Base-by-base conservation (phyloP, 2,113 vertebrate genomes). In the Leptodactylus fuscus region DNA sequence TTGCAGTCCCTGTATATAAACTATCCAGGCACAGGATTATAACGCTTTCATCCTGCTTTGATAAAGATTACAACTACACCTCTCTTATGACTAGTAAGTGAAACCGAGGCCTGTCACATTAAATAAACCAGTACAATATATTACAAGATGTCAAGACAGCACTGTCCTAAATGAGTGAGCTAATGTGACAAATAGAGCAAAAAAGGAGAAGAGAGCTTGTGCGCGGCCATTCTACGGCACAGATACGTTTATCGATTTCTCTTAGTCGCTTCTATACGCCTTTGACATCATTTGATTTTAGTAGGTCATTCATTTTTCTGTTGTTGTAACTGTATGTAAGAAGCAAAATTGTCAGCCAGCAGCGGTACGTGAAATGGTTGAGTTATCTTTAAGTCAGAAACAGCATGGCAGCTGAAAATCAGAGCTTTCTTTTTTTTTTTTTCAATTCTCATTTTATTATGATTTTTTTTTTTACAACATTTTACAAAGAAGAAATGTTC, bases 201-300 rank as follows among this genome's bases (percentile, higher is more conserved):
- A 38, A 70, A 49, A 77, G 24, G 15, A 74, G 27, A 48, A 83
- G 55, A 85, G 62, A 69, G 46, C 18, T 44, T 58, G 58, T 69
- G 73, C 83, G 55, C 41, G n/a, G 36, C 51, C 74, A 55, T 69
- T 70, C 79, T 49, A 58, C 84, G 65, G 51, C 29, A 58, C n/a
- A 76, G 81, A 77, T 87, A 87, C 69, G 38, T 41, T 12, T 85
- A 85, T 85, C 51, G 83, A 85, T 85, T 76, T 79, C 29, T 69
- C 83, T 41, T 85, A 15, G 62, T 41, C 2, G 8, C 22, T 48
- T 24, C 27, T 62, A 46, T 75, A 34, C 75, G 41, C 22, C 49
- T 76, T 77, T 78, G 74, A 48, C 27, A 41, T 55, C 6, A 29
- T 41, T 69, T 85, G 75, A 78, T 77, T 78, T 78, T 67, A 48